Evolutionary conservation across 2,888 invertebrate genomes (phyloP), one percentile per base, ranked within the genome.

Genomic region (Dorcus hopei): DNA sequence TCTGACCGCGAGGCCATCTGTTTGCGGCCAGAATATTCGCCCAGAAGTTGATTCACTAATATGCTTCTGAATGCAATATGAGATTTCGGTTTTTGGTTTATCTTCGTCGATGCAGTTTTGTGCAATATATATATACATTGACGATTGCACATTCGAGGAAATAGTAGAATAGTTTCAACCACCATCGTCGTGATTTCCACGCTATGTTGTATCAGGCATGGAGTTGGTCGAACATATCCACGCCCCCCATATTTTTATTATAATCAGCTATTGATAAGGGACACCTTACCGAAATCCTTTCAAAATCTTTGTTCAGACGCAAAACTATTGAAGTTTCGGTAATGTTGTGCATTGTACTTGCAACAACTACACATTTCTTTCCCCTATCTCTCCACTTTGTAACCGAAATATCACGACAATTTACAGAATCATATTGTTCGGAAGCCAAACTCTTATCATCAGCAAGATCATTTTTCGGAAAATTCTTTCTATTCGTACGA

Each of bases 401-500:
- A 19, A 19, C 3, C 19, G 19, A 19, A 19, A 19, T 19, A 19
- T 19, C 19, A 19, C 19, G 19, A 19, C 19, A 19, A 19, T 19
- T 19, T 19, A 19, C 19, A 19, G 19, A 19, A 19, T 2, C 19
- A 19, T 19, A 19, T 19, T 19, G 19, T 19, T 3, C 3, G 19
- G 19, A 53, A 45, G 53, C 38, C 53, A 53, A 11, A 53, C 14
- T 45, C n/a, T 53, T 53, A 43, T 53, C 53, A 23, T 53, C 43
- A 41, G 45, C 45, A 53, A 54, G 38, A 48, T 47, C 9, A 54
- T 54, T 48, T 48, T 48, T 48, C 40, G 42, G 53, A 11, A 45
- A 11, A 42, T 11, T 11, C 16, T 47, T 9, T 40, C 41, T 2
- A 11, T 40, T 40, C 41, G 11, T 11, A n/a, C 2, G 9, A 40